Conservation (phyloP, 35 echinoderm and acorn worm genomes). For the Amphiura filiformis region DNA sequence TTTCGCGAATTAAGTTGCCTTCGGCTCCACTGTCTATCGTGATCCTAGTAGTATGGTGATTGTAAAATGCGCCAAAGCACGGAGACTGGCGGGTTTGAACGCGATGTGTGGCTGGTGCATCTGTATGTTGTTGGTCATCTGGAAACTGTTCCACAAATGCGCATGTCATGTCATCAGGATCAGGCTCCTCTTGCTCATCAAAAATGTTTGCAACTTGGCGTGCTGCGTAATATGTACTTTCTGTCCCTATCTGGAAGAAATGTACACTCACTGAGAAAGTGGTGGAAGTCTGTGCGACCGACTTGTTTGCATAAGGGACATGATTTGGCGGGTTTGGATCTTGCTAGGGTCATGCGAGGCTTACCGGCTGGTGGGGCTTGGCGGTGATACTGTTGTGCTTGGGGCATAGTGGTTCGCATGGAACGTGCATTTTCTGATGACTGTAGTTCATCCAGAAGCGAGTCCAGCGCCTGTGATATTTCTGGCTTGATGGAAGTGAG, state of each 20-base stretch:
- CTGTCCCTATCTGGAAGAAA: slow-evolving; percentile 51
- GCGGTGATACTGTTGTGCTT: not conserved
- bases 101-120: not conserved
- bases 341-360: not conserved
- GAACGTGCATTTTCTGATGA: too few species aligned
- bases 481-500: slow-evolving; percentile 59
- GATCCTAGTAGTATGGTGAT: slow-evolving; percentile 28
- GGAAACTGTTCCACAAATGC: not conserved
- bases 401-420: slow-evolving; percentile 16
- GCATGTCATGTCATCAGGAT: not conserved
- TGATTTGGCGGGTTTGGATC: not conserved
- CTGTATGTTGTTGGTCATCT: not conserved
- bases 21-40: slow-evolving; percentile 64
- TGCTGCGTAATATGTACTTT: slow-evolving; percentile 17
- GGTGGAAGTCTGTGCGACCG: not conserved
- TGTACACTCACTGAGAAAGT: slow-evolving; percentile 59
- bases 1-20: slow-evolving; percentile 54
- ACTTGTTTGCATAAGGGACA: slow-evolving; percentile 59
- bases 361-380: too few species aligned
- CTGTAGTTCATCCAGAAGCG: slow-evolving; percentile 35
- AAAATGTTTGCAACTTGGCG: slow-evolving; percentile 51
- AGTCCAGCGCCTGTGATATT: slow-evolving; percentile 58
- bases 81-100: slow-evolving; percentile 33
- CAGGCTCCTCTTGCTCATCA: not conserved
- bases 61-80: slow-evolving; percentile 31